Evolutionary conservation across 2,888 invertebrate genomes (phyloP), one percentile per base, ranked within the genome.

Genomic region (Tupiocoris notatus): DNA sequence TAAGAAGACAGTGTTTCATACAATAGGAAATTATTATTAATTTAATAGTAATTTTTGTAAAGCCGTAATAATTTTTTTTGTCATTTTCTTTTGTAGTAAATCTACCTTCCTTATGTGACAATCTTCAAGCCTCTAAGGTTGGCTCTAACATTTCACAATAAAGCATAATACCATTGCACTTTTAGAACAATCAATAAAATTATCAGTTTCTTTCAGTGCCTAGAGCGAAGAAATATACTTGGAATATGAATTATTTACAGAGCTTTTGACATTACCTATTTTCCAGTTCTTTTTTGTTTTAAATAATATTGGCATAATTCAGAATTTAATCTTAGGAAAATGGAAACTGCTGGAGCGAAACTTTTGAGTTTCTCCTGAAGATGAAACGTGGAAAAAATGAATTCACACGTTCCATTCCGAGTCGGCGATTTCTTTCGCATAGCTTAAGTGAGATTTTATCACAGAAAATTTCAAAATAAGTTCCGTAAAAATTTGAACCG

Each of bases 151-250:
- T 25, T 23, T 25, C 54, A 70, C 25, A 59, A 70, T 70, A 70
- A 70, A 70, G 70, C 70, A 70, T 70, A 70, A 59, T 70, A 70
- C 70, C 70, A 59, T 70, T 24, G 70, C 70, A 70, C 61, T 70
- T 59, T 70, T 23, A 23, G 57, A 54, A 67, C n/a, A 70, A 58
- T 70, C 57, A 24, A 24, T 70, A 59, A 59, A 59, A 9, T 24
- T 59, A 70, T 61, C n/a, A n/a, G n/a, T n/a, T n/a, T n/a, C n/a
- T 58, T 25, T 17, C 1, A 23, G 23, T 23, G 20, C 20, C 17
- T 18, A n/a, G 20, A n/a, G 59, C n/a, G 20, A 6, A n/a, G 59
- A 59, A 9, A 23, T 54, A 70, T 24, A 20, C 17, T 59, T 57
- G n/a, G n/a, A 57, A 67, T 57, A 56, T 12, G 56, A n/a, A 67